Percentiles rank a stretch among this genome's conserved stretches.
Conservation (phyloP, 2,888 invertebrate species). For the Toxonevra muliebris region DNA sequence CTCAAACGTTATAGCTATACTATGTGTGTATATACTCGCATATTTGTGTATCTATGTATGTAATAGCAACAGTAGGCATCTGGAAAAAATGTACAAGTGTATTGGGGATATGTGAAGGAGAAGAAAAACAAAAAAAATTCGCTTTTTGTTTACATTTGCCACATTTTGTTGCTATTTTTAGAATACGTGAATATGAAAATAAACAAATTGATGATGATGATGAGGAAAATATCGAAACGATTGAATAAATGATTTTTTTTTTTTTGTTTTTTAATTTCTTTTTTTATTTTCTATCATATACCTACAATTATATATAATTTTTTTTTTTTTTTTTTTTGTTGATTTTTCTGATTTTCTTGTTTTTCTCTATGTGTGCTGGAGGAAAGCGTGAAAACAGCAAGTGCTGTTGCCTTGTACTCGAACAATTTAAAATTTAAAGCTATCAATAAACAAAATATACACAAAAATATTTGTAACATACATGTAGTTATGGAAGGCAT, state of each 20-base stretch:
- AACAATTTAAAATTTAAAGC: conserved; percentile 4
- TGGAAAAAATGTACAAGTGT: conserved; percentile 11
- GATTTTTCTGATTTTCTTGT: no score
- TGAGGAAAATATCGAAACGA: no score
- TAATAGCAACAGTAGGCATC: background rate
- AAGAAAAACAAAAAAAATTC: background rate
- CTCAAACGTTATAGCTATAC: background rate
- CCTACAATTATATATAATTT: no score
- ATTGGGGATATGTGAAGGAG: background rate
- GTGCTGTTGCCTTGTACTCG: background rate
- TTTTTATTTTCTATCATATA: no score
- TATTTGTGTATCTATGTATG: conserved; percentile 1
- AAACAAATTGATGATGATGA: background rate
- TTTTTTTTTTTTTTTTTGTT: no score
- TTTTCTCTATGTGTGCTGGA: background rate
- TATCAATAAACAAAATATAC: conserved; percentile 3
- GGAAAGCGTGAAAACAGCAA: background rate
- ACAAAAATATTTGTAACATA: background rate
- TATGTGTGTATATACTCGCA: background rate
- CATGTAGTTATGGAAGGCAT: no score
- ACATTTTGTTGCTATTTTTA: conserved; percentile 5
- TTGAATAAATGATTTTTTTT: no score
- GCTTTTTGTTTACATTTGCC: conserved; percentile 10
- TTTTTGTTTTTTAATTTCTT: no score
- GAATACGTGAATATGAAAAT: conserved; percentile 4